A percentile compares a stretch with the other conserved stretches of the same genome.
phyloP scores from a whole-genome alignment of 2,888 invertebrate species.

The Ormyrus nitidulus region DNA sequence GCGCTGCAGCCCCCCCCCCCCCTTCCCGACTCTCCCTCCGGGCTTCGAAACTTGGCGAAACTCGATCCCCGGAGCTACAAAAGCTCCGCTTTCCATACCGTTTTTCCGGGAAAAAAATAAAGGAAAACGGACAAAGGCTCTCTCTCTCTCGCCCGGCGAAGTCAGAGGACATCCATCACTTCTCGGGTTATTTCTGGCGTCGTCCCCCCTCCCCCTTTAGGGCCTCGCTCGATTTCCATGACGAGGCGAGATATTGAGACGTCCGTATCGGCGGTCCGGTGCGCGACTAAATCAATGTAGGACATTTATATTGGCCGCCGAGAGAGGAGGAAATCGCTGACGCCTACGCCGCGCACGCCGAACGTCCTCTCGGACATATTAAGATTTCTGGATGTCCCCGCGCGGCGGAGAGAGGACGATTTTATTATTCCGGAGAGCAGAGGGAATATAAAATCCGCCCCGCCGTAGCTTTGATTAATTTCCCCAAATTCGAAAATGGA shows the following conservation, averaged over 20 bases:
- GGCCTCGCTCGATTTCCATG: constrained; percentile 50
- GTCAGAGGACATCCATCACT: constrained; percentile 53
- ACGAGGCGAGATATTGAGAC: constrained; percentile 60
- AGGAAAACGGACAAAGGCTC: constrained; percentile 32
- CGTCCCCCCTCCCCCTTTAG: too few species aligned
- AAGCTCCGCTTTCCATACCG: not conserved
- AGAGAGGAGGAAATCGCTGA: constrained; percentile 69
- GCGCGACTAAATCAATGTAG: constrained; percentile 71
- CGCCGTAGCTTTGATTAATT: constrained; percentile 27
- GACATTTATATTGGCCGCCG: constrained; percentile 72
- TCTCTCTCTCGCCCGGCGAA: not conserved
- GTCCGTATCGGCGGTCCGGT: constrained; percentile 36
- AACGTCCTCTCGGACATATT: constrained; percentile 69
- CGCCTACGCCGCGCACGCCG: constrained; percentile 60
- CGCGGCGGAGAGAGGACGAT: constrained; percentile 59
- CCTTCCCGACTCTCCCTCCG: too few species aligned
- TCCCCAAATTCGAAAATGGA: constrained; percentile 41
- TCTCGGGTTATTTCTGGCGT: constrained; percentile 45
- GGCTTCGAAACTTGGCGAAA: constrained; percentile 9
- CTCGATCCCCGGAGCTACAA: constrained; percentile 9
- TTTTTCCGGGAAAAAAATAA: not conserved
- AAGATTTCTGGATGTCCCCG: constrained; percentile 69
- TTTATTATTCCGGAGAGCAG: constrained; percentile 68
- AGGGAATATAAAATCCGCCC: constrained; percentile 26
- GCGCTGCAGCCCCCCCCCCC: too few species aligned